These are phyloP conservation scores for Hapalemur alaotrensis DNA, from an alignment of 2,797 vertebrate species.

Conservation along the genomic window DNA sequence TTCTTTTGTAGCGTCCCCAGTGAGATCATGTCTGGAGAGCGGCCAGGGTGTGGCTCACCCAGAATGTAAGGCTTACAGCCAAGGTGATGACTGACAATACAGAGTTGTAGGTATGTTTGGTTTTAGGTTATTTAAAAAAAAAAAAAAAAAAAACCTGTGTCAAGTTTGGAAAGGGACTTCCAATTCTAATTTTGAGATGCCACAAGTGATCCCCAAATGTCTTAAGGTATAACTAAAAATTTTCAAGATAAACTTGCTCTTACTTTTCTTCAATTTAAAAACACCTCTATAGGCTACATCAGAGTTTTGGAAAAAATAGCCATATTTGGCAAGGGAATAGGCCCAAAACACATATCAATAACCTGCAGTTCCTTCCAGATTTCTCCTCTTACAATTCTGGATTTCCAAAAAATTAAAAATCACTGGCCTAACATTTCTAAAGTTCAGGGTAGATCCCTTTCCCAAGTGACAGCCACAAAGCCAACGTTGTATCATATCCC, in stretches of 20 bases:
- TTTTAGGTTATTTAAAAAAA: neutral
- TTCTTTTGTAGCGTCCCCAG: neutral
- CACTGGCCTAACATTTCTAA: neutral
- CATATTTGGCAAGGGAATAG: neutral
- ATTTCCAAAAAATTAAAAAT: neutral
- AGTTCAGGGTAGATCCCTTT: neutral
- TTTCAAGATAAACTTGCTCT: neutral
- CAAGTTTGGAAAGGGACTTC: neutral
- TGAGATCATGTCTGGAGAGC: slow-evolving; percentile 17
- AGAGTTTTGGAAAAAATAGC: neutral
- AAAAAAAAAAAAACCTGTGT: neutral
- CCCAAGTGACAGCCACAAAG: neutral
- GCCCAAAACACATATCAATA: neutral
- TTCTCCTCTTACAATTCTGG: neutral
- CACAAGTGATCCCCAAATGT: neutral
- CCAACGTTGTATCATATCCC: neutral
- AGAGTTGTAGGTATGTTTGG: neutral
- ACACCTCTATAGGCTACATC: neutral
- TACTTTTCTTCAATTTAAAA: neutral
- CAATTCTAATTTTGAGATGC: neutral
- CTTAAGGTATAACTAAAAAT: neutral
- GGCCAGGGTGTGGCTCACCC: neutral
- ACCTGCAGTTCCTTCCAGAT: neutral
- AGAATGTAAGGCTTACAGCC: neutral
- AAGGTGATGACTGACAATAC: neutral